Percentiles rank a stretch among this genome's conserved stretches.
phyloP scores from a whole-genome alignment of 2,797 vertebrate genomes.

The Argyrosomus regius region DNA sequence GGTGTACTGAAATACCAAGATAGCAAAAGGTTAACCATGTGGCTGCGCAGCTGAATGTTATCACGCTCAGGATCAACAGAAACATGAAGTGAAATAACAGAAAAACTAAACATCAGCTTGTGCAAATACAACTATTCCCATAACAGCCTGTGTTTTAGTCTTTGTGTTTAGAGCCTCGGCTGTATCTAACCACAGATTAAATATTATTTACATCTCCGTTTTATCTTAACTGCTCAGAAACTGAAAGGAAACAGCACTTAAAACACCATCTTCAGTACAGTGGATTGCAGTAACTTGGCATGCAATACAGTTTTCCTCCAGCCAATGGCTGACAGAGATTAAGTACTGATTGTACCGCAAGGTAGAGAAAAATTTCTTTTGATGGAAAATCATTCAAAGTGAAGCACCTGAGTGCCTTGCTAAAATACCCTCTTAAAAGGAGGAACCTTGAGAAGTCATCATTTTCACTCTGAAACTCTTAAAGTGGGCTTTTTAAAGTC shows the following conservation, averaged over 20 bases:
- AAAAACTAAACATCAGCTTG: conserved; percentile 1
- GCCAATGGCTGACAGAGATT: conserved; percentile 57
- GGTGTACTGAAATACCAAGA: conserved; percentile 17
- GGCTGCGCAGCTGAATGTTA: conserved; percentile 27
- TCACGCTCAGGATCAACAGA: conserved; percentile 10
- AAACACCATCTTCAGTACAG: conserved; percentile 41
- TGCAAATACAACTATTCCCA: conserved; percentile 16
- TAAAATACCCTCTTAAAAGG: conserved; percentile 65
- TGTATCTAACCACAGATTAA: conserved; percentile 26
- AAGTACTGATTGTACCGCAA: conserved; percentile 69
- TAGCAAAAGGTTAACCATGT: conserved; percentile 36
- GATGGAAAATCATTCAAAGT: conserved; percentile 73
- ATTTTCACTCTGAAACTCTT: conserved; percentile 62
- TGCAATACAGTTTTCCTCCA: conserved; percentile 52
- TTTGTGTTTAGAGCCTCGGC: conserved; percentile 32
- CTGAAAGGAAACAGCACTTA: conserved; percentile 71
- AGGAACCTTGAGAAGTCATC: conserved; percentile 76
- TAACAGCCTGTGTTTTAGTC: conserved; percentile 1
- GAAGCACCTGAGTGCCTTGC: conserved; percentile 56
- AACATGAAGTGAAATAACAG: conserved; percentile 20
- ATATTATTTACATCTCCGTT: conserved; percentile 54
- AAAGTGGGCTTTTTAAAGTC: conserved; percentile 44
- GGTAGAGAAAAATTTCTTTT: conserved; percentile 63
- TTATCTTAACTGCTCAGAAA: conserved; percentile 50
- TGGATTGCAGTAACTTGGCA: conserved; percentile 52